These are phyloP conservation scores for Cotesia glomerata DNA, from an alignment of 1,140 invertebrate species.

Conservation along the genomic window DNA sequence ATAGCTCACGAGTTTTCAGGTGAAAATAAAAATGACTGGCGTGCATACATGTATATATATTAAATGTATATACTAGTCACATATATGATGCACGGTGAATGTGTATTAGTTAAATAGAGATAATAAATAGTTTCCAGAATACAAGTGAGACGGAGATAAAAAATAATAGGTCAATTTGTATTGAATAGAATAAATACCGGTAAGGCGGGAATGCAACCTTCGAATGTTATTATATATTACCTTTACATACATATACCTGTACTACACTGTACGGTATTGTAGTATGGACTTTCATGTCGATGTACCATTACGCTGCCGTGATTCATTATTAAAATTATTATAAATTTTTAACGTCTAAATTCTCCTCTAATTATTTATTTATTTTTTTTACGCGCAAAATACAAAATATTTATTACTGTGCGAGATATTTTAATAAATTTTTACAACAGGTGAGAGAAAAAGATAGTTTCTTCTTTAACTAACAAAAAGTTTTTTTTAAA, in stretches of 20 bases:
- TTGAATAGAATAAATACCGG: conserved; percentile 13
- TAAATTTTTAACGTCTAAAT: too few species aligned
- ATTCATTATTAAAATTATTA: too few species aligned
- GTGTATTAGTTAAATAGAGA: neutral
- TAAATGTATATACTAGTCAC: neutral
- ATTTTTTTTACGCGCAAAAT: too few species aligned
- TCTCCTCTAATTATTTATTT: too few species aligned
- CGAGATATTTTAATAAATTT: too few species aligned
- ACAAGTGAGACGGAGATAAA: conserved; percentile 3
- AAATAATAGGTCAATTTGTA: neutral
- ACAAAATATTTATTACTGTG: too few species aligned
- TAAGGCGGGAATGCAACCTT: conserved; percentile 51
- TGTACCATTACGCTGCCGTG: too few species aligned
- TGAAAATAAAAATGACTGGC: conserved; percentile 37
- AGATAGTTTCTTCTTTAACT: too few species aligned
- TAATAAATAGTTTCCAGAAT: conserved; percentile 30
- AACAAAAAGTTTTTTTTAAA: neutral
- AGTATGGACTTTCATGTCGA: too few species aligned
- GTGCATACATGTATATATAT: conserved; percentile 18
- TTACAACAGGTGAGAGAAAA: too few species aligned
- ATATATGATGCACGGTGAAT: neutral
- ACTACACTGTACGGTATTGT: too few species aligned
- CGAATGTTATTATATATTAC: conserved; percentile 29
- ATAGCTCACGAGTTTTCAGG: conserved; percentile 42
- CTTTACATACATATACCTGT: neutral